Base-by-base conservation (phyloP, 1,140 invertebrate species). In the Drosophila tsacasi region DNA sequence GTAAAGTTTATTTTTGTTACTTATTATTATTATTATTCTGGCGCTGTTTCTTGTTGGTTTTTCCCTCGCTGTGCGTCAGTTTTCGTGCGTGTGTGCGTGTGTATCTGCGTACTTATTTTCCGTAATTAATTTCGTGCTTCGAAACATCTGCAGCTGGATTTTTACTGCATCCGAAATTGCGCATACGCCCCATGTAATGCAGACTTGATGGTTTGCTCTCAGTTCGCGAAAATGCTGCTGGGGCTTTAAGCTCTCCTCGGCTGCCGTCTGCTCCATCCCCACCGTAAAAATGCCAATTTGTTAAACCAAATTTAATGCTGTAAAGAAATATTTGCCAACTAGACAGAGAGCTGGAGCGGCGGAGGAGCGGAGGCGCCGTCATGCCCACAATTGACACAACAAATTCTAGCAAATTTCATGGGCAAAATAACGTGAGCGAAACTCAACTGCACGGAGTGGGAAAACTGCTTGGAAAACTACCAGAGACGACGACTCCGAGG, bases 1-100 rank as follows among this genome's bases (percentile, higher is more conserved):
- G 84, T 89, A 87, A 87, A 87, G 81, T 87, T 89, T 87, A 83
- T 87, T 87, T 87, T 83, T 81, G 81, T 87, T 87, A 78, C 84
- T 87, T 87, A 89, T 89, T 87, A 83, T 87, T 86, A 85, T 78
- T 86, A 85, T 78, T 78, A 71, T 86, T 83, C 79, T 77, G 65
- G 63, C 81, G 72, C 76, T 67, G 32, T 30, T 72, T 47, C 39
- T 80, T 68, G 32, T 80, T 65, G 27, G 55, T 82, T 77, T 67
- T 66, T 47, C 17, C 50, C 64, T 54, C 25, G 52, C 37, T 74
- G 37, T 40, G 54, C 54, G 46, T 50, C 44, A 52, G 42, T 46
- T 46, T 42, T n/a, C 25, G 32, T 58, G 46, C 46, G 19, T 68
- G 19, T 68, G n/a, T 37, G 27, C 40, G 42, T 63, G 23, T 25